Evolutionary conservation across 2,888 invertebrate species (phyloP), one percentile per base, ranked within the genome.

Genomic region (Stenodema calcarata): DNA sequence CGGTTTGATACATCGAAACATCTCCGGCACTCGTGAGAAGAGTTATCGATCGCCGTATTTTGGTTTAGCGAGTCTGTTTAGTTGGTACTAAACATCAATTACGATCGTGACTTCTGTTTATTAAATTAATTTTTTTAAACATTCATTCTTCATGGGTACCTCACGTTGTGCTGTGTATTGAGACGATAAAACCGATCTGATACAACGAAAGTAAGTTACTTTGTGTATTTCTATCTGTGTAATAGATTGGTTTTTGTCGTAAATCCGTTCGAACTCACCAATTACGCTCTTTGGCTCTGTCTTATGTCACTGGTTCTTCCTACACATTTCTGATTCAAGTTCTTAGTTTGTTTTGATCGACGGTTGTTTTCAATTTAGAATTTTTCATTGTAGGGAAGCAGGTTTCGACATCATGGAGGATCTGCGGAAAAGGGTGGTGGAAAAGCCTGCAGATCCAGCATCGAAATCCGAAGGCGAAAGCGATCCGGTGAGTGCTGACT

Each of bases 401-500:
- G 50, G n/a, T 42, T 54, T 7, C 35, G 35, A 35, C 9, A 79
- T 47, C 14, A 88, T 88, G 88, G 88, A 88, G 23, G 88, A 88
- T 23, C 69, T 88, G 76, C 79, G 88, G 50, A 87, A 81, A 41
- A 69, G 88, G 44, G 47, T 81, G 47, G 87, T 87, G 50, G 88
- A 88, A 27, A 87, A 86, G 35, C 85, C 50, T 16, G 16, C 85
- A 41, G 88, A 88, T 54, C 76, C 84, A 16, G 87, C 81, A 18
- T 87, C 87, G 3, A 88, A 87, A 50, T 81, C 87, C 14, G 88
- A 88, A 75, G 87, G 87, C 11, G 88, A 88, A 85, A 88, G 88
- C 54, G 88, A 88, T 80, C 88, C 85, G 50, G 88, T 88, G 82
- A 88, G 86, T 78, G 7, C 28, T 28, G 30, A n/a, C n/a, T n/a